A percentile compares a stretch with the other conserved stretches of the same genome.
phyloP scores from a whole-genome alignment of 30 jellyfish, hydroid and myxozoan species.

The Chrysaora quinquecirrha region DNA sequence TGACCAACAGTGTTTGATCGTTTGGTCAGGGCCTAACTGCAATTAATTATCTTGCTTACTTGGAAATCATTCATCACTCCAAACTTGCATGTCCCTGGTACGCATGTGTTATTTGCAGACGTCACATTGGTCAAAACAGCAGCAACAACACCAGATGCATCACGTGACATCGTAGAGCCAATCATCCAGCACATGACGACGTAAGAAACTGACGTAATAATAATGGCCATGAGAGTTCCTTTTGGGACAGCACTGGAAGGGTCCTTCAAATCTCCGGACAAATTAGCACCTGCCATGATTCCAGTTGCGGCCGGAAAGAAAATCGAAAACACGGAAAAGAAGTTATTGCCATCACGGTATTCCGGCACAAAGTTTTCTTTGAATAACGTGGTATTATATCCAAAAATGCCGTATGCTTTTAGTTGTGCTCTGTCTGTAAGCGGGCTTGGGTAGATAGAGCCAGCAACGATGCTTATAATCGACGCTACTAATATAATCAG shows the following conservation, averaged over 20 bases:
- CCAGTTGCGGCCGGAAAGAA: constrained; percentile 95
- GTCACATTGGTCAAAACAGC: neutral
- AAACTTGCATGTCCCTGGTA: constrained; percentile 44
- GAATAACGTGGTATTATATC: constrained; percentile 43
- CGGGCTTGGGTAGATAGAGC: constrained; percentile 69
- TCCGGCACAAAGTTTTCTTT: constrained; percentile 58
- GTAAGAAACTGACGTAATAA: constrained; percentile 60
- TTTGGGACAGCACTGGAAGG: constrained; percentile 84
- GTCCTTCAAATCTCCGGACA: constrained; percentile 87
- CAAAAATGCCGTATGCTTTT: constrained; percentile 53
- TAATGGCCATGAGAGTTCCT: constrained; percentile 80
- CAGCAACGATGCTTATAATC: constrained; percentile 61
- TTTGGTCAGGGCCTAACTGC: too few relatives aligned
- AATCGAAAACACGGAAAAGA: constrained; percentile 79
- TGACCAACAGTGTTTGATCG: too few relatives aligned
- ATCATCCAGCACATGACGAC: constrained; percentile 79
- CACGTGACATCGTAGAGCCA: constrained; percentile 73
- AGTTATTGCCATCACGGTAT: constrained; percentile 60
- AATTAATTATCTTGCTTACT: constrained; percentile 40
- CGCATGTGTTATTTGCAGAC: constrained; percentile 9
- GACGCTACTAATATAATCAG: constrained; percentile 46
- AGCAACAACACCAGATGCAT: constrained; percentile 70
- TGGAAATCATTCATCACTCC: constrained; percentile 81
- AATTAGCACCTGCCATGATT: constrained; percentile 87
- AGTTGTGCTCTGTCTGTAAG: constrained; percentile 35